Evolutionary conservation across 2,797 vertebrate species (phyloP).

Genomic region (Eulemur rubriventer): DNA sequence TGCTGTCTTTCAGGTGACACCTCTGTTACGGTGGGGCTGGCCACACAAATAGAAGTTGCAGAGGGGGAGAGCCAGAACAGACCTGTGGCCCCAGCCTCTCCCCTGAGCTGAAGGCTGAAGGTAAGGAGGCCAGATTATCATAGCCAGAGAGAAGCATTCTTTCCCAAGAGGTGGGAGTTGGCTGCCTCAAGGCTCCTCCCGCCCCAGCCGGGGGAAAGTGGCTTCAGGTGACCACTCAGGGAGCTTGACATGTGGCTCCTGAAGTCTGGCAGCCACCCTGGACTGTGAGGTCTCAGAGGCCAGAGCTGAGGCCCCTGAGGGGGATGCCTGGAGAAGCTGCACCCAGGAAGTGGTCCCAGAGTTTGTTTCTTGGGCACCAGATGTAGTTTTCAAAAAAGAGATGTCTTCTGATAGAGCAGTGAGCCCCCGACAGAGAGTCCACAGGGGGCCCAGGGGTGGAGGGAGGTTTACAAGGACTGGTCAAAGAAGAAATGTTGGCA

Average conservation of each 20-base stretch:
- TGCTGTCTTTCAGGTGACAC: background rate
- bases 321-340: too few species aligned
- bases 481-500: background rate
- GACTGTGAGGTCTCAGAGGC: background rate
- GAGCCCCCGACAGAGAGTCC: background rate
- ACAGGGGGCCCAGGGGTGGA: background rate
- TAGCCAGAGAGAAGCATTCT: background rate
- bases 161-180: background rate
- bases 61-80: rapidly evolving
- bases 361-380: background rate
- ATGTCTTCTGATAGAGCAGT: background rate
- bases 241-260: background rate
- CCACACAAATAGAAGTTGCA: rapidly evolving
- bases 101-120: rapidly evolving
- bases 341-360: too few species aligned
- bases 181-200: rapidly evolving
- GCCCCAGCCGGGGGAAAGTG: background rate
- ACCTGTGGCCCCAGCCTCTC: background rate
- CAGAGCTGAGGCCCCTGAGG: background rate
- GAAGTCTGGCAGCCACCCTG: too few species aligned
- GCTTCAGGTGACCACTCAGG: background rate
- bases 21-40: too few species aligned
- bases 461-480: background rate
- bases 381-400: background rate
- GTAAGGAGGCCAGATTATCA: too few species aligned